Evolutionary conservation across 2,888 invertebrate species (phyloP).

Genomic region (Folsomia manolachei): DNA sequence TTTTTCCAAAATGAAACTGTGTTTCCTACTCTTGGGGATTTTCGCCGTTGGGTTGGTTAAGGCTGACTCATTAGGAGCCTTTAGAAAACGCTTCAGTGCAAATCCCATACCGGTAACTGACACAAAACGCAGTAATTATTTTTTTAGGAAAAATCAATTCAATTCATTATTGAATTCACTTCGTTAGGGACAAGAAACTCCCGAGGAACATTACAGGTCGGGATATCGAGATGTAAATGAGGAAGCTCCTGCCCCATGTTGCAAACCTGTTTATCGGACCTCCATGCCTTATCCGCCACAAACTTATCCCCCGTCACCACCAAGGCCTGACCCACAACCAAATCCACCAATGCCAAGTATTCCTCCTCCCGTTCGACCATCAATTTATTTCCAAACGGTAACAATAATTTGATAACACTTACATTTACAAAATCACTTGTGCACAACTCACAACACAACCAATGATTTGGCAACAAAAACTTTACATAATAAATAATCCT

Average conservation of each 20-base stretch:
- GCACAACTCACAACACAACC: too few relatives aligned
- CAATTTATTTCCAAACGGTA: not conserved
- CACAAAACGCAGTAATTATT: too few relatives aligned
- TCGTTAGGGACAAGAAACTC: not conserved
- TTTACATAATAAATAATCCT: too few relatives aligned
- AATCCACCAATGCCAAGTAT: not conserved
- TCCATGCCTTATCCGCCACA: not conserved
- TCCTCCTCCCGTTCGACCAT: not conserved
- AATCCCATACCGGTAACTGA: not conserved
- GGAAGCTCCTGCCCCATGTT: not conserved
- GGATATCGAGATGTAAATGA: too few relatives aligned
- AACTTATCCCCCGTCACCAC: not conserved
- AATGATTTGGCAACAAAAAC: too few relatives aligned
- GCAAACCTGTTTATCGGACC: not conserved
- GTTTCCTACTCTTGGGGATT: not conserved
- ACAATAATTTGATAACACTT: too few relatives aligned
- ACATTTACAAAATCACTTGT: too few relatives aligned
- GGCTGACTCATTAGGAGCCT: not conserved
- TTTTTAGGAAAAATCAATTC: too few relatives aligned
- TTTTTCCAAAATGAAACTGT: not conserved
- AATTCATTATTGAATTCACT: too few relatives aligned
- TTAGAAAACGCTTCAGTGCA: not conserved
- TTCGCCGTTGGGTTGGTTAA: not conserved
- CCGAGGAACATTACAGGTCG: not conserved
- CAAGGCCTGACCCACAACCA: not conserved